Base-by-base conservation (phyloP, 2,888 invertebrate genomes). In the Galeopsomyia nigrocyanea region DNA sequence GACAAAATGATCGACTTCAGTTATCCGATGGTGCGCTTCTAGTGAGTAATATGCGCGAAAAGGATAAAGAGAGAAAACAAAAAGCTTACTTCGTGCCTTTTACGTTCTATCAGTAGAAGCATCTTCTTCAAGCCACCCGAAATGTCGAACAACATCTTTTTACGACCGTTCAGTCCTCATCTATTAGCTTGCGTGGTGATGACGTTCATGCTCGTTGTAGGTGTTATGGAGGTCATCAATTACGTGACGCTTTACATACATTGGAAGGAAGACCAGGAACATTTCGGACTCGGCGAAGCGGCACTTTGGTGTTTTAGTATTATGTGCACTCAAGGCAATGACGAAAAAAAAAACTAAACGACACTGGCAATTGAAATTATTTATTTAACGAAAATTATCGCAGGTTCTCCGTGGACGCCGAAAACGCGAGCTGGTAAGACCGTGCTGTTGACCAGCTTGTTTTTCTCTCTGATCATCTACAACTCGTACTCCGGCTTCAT, bases 401-500 rank as follows among this genome's bases (percentile, higher is more conserved):
- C 70, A 91, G 91, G 91, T 56, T 90, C 90, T 14, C 87, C 89
- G 0, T 90, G 90, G 89, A 89, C 87, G 1, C 90, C 91, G 0
- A 84, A 86, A 1, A 89, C 87, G 17, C 87, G 89, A 0, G 88
- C 91, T 0, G 90, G 90, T 0, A 90, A 90, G 79, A 84, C 90
- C 2, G 86, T 91, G 3, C 85, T 91, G 1, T 87, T 91, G 19
- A 88, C 89, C 0, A 89, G 90, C 69, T 81, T 92, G 39, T 83
- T 90, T 6, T 91, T 91, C 78, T 90, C 90, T 0, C 85, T 91
- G 71, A 88, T 92, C 10, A 91, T 89, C 7, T 91, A 91, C 81
- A 92, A 91, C 79, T 89, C 91, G 0, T 92, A 91, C 78, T 91
- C 91, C 0, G 91, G 91, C 0, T 91, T 91, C 78, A 91, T 92